These are phyloP conservation scores for Carassius gibelio DNA, from an alignment of 2,113 vertebrate species.

Conservation along the genomic window DNA sequence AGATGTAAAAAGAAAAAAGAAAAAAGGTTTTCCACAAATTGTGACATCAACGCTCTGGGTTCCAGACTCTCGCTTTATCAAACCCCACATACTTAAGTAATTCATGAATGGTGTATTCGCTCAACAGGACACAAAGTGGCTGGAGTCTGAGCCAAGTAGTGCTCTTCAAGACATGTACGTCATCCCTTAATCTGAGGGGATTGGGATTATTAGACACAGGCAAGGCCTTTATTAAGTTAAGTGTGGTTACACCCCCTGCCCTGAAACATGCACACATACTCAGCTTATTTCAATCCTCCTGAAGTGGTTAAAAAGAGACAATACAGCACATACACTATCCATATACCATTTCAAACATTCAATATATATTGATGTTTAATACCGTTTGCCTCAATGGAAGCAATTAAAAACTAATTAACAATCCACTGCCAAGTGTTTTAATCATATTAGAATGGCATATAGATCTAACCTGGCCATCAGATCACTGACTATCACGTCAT, in stretches of 20 bases:
- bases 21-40: neutral
- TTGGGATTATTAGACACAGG: conserved; percentile 50
- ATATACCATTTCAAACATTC: neutral
- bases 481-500: conserved; percentile 25
- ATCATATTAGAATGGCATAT: neutral
- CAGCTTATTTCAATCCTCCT: neutral
- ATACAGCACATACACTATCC: conserved; percentile 11
- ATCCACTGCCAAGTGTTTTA: neutral
- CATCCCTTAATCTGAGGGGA: conserved; percentile 54
- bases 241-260: neutral
- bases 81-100: neutral
- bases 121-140: conserved; percentile 13
- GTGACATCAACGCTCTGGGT: neutral
- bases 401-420: neutral
- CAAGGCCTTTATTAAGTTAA: conserved; percentile 33
- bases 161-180: conserved; percentile 28
- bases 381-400: neutral
- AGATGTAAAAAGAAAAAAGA: neutral
- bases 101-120: neutral
- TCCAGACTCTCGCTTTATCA: neutral
- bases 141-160: conserved; percentile 28
- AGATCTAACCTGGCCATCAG: conserved; percentile 23
- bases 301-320: conserved; percentile 20
- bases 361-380: neutral
- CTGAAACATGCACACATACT: conserved; percentile 20